Conservation (phyloP, 2,797 vertebrate species). For the Nyctalus aviator region DNA sequence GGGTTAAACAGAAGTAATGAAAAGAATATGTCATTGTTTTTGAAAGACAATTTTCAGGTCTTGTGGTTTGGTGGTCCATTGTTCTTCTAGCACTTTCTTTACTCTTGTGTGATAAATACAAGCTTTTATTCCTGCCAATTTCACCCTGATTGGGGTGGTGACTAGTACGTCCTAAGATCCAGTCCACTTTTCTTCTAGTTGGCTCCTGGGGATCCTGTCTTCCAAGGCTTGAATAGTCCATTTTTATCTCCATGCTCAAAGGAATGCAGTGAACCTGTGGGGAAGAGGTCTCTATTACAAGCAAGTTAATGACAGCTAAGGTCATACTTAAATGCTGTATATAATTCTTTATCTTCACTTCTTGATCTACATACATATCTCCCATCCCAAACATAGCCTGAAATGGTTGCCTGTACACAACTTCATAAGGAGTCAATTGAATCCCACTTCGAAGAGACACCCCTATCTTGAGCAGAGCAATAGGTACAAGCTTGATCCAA, state of each 20-base stretch:
- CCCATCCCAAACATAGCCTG: background rate
- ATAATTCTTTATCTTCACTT: background rate
- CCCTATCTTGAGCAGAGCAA: too few species aligned
- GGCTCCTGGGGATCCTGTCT: background rate
- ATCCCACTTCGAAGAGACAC: too few species aligned
- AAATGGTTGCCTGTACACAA: background rate
- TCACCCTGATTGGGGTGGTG: background rate
- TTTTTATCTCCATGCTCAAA: background rate
- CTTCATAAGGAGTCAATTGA: too few species aligned
- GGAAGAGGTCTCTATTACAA: background rate
- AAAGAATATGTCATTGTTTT: background rate
- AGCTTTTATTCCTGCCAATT: background rate
- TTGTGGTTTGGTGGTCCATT: background rate
- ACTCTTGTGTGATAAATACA: background rate
- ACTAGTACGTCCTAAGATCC: background rate
- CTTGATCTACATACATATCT: background rate
- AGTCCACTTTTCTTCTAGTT: background rate
- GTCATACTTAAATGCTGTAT: background rate
- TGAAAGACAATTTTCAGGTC: background rate
- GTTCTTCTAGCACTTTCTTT: background rate
- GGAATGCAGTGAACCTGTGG: background rate
- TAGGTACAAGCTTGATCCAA: background rate
- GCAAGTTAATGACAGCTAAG: background rate
- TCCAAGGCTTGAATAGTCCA: background rate
- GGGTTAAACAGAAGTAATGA: background rate